Conservation (phyloP, 1,140 invertebrate species). For the Brachionus rotundiformis region DNA sequence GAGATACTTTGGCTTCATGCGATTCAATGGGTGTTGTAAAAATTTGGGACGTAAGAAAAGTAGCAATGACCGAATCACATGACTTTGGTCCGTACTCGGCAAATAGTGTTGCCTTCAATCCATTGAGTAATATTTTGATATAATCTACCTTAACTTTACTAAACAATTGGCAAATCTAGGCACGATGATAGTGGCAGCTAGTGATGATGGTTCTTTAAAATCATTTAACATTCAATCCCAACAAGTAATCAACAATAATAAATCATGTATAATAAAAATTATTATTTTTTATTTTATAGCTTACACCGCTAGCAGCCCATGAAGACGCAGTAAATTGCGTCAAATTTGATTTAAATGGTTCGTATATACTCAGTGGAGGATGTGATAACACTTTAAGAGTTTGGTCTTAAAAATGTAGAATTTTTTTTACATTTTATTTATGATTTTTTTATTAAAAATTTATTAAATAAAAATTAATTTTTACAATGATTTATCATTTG, state of each 20-base stretch:
- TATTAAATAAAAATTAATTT: neutral
- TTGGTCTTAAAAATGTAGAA: conserved; percentile 59
- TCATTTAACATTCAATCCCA: conserved; percentile 62
- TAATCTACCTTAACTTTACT: neutral
- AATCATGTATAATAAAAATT: neutral
- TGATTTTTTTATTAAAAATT: conserved; percentile 2
- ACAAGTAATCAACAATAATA: conserved; percentile 55
- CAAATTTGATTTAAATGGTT: conserved; percentile 60
- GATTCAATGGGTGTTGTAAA: conserved; percentile 63
- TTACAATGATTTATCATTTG: conserved; percentile 9
- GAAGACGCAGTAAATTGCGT: conserved; percentile 63
- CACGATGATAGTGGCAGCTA: conserved; percentile 58
- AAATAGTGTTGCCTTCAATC: conserved; percentile 63
- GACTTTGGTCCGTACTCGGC: conserved; percentile 63
- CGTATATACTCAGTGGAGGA: conserved; percentile 63
- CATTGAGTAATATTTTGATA: conserved; percentile 56
- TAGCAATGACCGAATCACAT: conserved; percentile 55
- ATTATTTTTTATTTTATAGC: conserved; percentile 55
- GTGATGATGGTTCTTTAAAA: conserved; percentile 62
- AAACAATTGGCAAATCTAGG: conserved; percentile 54
- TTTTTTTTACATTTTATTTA: neutral
- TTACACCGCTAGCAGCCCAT: conserved; percentile 60
- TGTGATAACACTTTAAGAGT: conserved; percentile 62
- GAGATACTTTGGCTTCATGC: conserved; percentile 63
- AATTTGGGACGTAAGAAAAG: conserved; percentile 63